phyloP scores from a whole-genome alignment of 2,113 vertebrate species.

The Haemorhous mexicanus region DNA sequence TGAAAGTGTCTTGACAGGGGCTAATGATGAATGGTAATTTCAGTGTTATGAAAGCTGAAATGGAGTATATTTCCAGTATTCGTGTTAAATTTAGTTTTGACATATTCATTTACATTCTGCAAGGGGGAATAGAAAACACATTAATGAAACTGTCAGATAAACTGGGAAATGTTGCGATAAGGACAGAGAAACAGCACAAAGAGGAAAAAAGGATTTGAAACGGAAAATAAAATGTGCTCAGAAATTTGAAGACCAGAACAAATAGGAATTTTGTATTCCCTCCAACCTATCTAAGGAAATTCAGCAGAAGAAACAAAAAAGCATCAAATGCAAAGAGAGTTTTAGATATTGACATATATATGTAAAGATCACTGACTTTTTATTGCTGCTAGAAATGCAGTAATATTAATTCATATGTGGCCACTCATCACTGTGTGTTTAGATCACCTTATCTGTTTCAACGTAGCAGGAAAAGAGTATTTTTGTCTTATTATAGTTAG shows the following conservation, averaged over 20 bases:
- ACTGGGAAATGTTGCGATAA: neutral
- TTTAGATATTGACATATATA: neutral
- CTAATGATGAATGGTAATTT: neutral
- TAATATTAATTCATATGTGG: neutral
- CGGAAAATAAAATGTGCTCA: neutral
- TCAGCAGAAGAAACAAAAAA: neutral
- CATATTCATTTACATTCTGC: constrained; percentile 11
- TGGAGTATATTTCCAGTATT: neutral
- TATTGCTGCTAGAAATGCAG: neutral
- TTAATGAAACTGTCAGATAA: constrained; percentile 33
- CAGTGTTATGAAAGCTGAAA: neutral
- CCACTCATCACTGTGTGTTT: neutral
- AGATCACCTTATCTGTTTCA: neutral
- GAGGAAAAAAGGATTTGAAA: neutral
- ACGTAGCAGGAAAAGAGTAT: neutral
- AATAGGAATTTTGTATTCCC: neutral
- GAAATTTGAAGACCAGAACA: neutral
- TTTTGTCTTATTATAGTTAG: neutral
- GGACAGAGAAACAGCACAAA: neutral
- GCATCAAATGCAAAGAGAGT: neutral
- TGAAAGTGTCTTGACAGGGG: neutral
- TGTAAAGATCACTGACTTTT: neutral
- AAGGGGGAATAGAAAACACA: neutral
- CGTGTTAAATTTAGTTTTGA: constrained; percentile 17
- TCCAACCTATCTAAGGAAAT: neutral